A percentile compares a stretch with the other conserved stretches of the same genome.
Conservation (phyloP, 2,888 invertebrate species). For the Cordilura impudica region DNA sequence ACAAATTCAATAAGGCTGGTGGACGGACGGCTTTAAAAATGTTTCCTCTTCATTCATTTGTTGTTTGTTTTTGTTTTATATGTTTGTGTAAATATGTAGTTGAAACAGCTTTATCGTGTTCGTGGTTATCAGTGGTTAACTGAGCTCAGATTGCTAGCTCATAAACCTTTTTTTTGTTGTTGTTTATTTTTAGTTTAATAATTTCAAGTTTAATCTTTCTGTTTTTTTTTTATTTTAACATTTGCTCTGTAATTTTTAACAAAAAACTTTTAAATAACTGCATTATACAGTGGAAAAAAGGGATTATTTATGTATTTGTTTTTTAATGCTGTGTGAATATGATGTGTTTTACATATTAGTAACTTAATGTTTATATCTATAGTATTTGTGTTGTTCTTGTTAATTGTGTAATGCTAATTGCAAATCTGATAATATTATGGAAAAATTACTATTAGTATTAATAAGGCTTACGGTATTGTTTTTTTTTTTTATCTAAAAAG, state of each 20-base stretch:
- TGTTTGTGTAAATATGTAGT: background rate
- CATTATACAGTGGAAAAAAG: slow-evolving; percentile 29
- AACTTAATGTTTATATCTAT: background rate
- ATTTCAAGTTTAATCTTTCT: slow-evolving; percentile 10
- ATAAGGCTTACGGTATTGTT: too few relatives aligned
- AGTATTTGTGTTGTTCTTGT: too few relatives aligned
- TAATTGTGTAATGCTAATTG: too few relatives aligned
- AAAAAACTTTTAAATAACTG: slow-evolving; percentile 49
- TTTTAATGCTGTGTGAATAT: background rate
- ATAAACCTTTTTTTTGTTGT: slow-evolving; percentile 14
- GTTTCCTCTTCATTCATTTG: background rate
- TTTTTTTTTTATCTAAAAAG: too few relatives aligned
- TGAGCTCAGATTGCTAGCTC: slow-evolving; percentile 8
- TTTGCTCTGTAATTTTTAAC: slow-evolving; percentile 20
- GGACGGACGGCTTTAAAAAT: slow-evolving; percentile 9
- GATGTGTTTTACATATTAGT: background rate
- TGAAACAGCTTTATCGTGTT: slow-evolving; percentile 38
- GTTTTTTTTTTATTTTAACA: background rate
- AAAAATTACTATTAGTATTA: too few relatives aligned
- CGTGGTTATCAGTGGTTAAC: slow-evolving; percentile 40
- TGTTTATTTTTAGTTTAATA: slow-evolving; percentile 28
- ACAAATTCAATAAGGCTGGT: slow-evolving; percentile 31
- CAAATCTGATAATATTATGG: too few relatives aligned
- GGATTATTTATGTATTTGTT: slow-evolving; percentile 29
- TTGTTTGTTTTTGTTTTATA: background rate